Conservation (phyloP, 1,140 invertebrate genomes). For the Pogonus chalceus region DNA sequence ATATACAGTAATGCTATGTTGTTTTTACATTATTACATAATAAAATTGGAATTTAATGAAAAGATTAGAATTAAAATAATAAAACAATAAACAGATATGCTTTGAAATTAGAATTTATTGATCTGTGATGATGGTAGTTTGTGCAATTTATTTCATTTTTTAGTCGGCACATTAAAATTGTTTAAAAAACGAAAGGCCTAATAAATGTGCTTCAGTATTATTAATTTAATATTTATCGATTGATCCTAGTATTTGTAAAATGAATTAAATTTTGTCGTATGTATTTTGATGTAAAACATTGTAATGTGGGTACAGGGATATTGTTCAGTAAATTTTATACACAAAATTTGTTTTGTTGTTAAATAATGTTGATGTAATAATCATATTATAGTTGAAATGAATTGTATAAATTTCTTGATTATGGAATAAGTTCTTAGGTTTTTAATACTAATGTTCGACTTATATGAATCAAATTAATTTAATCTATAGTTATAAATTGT, state of each 20-base stretch:
- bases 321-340: too few species aligned
- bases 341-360: too few species aligned
- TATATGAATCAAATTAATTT: too few species aligned
- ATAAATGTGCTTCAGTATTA: slow-evolving; percentile 3
- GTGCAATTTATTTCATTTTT: background rate
- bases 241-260: background rate
- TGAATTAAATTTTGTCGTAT: background rate
- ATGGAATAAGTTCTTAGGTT: too few species aligned
- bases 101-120: background rate
- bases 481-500: too few species aligned
- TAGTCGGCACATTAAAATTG: slow-evolving; percentile 1
- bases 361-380: too few species aligned
- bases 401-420: too few species aligned
- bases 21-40: background rate
- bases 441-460: too few species aligned
- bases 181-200: background rate
- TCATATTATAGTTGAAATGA: too few species aligned
- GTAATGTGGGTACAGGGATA: too few species aligned
- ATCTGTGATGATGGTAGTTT: slow-evolving; percentile 1
- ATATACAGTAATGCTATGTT: background rate
- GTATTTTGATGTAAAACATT: too few species aligned
- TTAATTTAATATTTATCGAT: slow-evolving; percentile 5
- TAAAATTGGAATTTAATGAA: background rate
- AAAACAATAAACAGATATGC: background rate
- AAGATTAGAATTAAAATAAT: background rate